Conservation (phyloP, 2,113 vertebrate genomes). For the Craseonycteris thonglongyai region DNA sequence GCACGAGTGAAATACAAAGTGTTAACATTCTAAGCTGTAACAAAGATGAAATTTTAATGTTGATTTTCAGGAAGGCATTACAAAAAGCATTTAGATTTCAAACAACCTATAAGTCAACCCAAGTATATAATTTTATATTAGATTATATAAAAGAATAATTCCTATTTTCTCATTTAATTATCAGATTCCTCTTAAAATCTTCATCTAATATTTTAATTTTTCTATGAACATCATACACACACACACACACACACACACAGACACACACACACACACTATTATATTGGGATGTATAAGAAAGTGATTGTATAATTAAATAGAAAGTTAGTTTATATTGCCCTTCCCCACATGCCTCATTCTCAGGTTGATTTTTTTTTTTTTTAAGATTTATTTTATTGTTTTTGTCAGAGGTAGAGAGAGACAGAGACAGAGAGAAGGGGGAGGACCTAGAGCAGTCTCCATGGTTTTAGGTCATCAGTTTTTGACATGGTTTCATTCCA, state of each 20-base stretch:
- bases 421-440: too few relatives aligned
- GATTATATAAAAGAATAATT: slow-evolving; percentile 20
- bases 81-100: slow-evolving; percentile 4
- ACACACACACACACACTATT: not conserved
- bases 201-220: not conserved
- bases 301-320: not conserved
- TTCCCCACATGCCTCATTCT: not conserved
- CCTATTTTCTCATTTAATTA: slow-evolving; percentile 24
- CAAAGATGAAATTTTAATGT: slow-evolving; percentile 25
- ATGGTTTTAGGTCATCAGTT: too few relatives aligned
- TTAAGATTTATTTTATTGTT: too few relatives aligned
- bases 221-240: not conserved
- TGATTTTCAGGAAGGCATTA: slow-evolving; percentile 13
- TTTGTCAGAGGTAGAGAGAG: too few relatives aligned
- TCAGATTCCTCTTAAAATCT: not conserved
- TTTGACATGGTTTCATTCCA: too few relatives aligned
- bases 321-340: not conserved
- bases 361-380: not conserved
- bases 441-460: too few relatives aligned
- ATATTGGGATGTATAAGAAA: not conserved
- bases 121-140: not conserved
- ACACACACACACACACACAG: not conserved
- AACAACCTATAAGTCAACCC: not conserved
- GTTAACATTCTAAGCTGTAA: slow-evolving; percentile 16
- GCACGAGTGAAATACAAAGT: not conserved